phyloP scores from a whole-genome alignment of 1,140 invertebrate genomes.

The Maniola jurtina region DNA sequence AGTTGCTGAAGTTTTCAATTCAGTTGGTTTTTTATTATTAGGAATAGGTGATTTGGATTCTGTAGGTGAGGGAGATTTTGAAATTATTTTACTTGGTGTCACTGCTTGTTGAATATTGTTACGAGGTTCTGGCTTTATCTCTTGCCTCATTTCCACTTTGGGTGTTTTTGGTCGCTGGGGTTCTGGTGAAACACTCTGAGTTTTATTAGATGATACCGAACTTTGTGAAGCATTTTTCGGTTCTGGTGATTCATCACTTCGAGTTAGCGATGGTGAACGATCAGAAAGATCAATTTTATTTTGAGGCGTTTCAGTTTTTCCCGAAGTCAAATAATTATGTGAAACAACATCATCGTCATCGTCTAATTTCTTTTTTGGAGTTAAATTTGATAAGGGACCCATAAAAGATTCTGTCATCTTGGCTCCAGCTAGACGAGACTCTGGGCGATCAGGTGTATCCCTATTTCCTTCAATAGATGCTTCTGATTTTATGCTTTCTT shows the following conservation, averaged over 20 bases:
- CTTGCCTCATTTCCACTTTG: slow-evolving; percentile 54
- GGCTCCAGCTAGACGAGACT: slow-evolving; percentile 67
- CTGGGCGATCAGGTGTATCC: slow-evolving; percentile 63
- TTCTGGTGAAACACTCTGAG: slow-evolving; percentile 56
- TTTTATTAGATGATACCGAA: slow-evolving; percentile 46
- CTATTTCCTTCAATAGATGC: slow-evolving; percentile 51
- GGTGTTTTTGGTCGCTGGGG: slow-evolving; percentile 64
- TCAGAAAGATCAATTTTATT: slow-evolving; percentile 64
- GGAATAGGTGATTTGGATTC: slow-evolving; percentile 50
- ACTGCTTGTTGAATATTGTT: slow-evolving; percentile 38
- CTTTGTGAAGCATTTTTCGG: slow-evolving; percentile 56
- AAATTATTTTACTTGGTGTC: slow-evolving; percentile 41
- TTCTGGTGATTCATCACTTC: slow-evolving; percentile 76
- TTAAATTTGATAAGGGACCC: slow-evolving; percentile 57
- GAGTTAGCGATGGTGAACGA: slow-evolving; percentile 74
- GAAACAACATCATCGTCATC: slow-evolving; percentile 73
- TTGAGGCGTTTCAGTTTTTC: slow-evolving; percentile 45
- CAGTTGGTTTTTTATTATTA: slow-evolving; percentile 52
- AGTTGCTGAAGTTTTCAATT: slow-evolving; percentile 48
- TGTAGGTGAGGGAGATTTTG: slow-evolving; percentile 57
- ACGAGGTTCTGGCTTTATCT: slow-evolving; percentile 38
- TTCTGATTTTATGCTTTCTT: slow-evolving; percentile 67
- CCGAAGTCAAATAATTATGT: slow-evolving; percentile 51
- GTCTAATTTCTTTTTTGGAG: slow-evolving; percentile 58
- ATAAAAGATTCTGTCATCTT: slow-evolving; percentile 78